Evolutionary conservation across 2,113 vertebrate genomes (phyloP).

Genomic region (Vulpes ferrilata): DNA sequence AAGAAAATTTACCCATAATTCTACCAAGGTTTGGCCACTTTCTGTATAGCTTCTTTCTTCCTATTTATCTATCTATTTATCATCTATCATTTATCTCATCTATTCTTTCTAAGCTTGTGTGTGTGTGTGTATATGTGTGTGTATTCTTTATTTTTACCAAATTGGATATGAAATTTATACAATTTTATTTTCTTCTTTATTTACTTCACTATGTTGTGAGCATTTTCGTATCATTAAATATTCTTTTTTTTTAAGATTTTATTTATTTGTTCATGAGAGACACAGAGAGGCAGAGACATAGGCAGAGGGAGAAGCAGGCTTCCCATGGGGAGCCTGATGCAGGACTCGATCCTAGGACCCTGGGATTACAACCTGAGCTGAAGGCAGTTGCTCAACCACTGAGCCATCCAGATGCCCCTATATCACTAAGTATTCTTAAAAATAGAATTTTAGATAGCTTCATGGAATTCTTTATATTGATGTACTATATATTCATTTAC

Average conservation of each 20-base stretch:
- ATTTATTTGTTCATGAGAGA: too few species aligned
- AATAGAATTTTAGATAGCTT: neutral
- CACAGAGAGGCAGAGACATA: too few species aligned
- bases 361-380: too few species aligned
- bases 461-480: neutral
- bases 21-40: neutral
- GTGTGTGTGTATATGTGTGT: neutral
- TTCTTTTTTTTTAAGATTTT: neutral
- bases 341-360: too few species aligned
- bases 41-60: neutral
- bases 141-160: neutral
- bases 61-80: neutral
- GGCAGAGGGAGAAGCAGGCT: too few species aligned
- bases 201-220: neutral
- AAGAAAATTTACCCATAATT: neutral
- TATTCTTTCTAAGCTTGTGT: neutral
- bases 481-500: neutral
- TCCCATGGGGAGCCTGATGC: too few species aligned
- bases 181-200: constrained; percentile 28
- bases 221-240: constrained; percentile 20
- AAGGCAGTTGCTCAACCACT: too few species aligned
- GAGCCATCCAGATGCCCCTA: too few species aligned
- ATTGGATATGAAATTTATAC: neutral
- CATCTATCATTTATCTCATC: neutral
- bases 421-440: neutral